These are phyloP conservation scores for Strigamia maritima DNA, from an alignment of 2,888 invertebrate species.

Conservation along the genomic window DNA sequence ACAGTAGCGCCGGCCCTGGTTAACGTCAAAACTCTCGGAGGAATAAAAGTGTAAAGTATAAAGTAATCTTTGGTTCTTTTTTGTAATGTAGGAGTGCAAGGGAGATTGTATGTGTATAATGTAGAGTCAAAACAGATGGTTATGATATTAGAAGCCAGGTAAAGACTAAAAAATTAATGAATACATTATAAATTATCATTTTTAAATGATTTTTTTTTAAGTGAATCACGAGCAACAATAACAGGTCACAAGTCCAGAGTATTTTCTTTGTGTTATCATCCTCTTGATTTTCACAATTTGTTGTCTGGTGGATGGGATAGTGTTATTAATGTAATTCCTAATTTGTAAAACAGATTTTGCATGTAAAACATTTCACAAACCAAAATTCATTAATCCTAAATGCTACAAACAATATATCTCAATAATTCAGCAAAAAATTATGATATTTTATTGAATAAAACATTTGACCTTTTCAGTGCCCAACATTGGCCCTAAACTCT, in stretches of 20 bases:
- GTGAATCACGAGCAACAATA: slow-evolving; percentile 44
- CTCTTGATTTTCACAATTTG: slow-evolving; percentile 60
- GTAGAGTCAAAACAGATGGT: background rate
- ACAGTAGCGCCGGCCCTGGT: no score
- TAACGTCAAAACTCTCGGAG: no score
- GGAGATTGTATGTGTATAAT: background rate
- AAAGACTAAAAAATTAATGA: background rate
- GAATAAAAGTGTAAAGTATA: no score
- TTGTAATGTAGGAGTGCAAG: background rate
- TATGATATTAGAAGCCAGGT: background rate
- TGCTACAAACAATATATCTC: no score
- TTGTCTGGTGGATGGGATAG: slow-evolving; percentile 68
- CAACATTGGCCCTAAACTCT: no score
- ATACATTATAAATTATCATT: no score
- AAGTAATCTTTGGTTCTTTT: background rate
- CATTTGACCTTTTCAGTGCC: no score
- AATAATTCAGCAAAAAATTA: no score
- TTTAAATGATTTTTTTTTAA: slow-evolving; percentile 21
- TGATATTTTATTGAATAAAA: no score
- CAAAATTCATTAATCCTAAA: no score
- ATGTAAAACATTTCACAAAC: no score
- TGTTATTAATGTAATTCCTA: slow-evolving; percentile 55
- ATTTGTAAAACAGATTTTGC: no score
- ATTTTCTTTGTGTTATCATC: slow-evolving; percentile 65
- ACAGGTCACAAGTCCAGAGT: slow-evolving; percentile 65